Percentiles rank a stretch among this genome's conserved stretches.
phyloP scores from a whole-genome alignment of 2,113 vertebrate genomes.

The Panurus biarmicus region DNA sequence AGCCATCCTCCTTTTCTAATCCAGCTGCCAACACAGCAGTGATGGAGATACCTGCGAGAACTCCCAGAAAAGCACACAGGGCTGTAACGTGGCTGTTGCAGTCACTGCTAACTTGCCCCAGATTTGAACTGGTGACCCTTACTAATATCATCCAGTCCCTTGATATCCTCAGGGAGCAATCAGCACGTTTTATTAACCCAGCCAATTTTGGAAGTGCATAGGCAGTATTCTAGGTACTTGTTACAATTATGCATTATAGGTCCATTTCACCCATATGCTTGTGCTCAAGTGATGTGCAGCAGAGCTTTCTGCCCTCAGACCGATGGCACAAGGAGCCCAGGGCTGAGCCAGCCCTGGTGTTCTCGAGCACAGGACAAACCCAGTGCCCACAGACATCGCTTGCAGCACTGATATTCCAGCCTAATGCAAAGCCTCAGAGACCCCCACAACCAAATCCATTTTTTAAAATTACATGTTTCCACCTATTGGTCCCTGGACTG shows the following conservation, averaged over 20 bases:
- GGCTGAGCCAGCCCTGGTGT: background rate
- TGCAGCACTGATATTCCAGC: background rate
- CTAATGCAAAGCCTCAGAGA: background rate
- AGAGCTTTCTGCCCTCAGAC: background rate
- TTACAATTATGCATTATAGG: background rate
- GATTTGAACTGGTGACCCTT: slow-evolving; percentile 41
- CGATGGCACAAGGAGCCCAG: background rate
- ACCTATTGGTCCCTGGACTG: slow-evolving; percentile 4
- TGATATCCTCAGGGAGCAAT: slow-evolving; percentile 50
- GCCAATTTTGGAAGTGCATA: slow-evolving; percentile 45
- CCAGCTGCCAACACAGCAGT: background rate
- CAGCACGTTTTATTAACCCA: slow-evolving; percentile 43
- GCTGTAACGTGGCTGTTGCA: background rate
- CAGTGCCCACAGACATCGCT: background rate
- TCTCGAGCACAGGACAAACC: background rate
- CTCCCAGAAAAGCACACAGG: rapidly evolving
- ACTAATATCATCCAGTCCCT: slow-evolving; percentile 34
- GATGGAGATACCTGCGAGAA: background rate
- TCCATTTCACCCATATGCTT: background rate
- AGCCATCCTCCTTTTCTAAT: background rate
- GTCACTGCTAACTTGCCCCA: background rate
- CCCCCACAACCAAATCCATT: background rate
- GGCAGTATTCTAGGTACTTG: background rate
- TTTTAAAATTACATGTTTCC: slow-evolving; percentile 27
- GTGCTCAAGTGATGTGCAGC: background rate